Evolutionary conservation across 2,797 vertebrate genomes (phyloP), one percentile per base, ranked within the genome.

Genomic region (Oryzias sinensis): DNA sequence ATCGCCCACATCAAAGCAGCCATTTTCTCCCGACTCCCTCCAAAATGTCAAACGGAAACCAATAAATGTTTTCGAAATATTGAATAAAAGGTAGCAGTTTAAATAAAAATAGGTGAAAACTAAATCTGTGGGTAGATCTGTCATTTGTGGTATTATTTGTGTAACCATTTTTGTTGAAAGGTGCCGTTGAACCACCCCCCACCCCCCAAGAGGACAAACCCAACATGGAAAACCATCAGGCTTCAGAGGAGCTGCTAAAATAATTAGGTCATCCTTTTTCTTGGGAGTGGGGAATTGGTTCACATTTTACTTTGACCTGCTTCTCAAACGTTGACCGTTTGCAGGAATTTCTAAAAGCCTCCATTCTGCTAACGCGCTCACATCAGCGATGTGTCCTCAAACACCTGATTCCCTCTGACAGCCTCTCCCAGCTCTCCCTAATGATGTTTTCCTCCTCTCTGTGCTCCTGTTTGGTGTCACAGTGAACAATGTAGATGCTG

Each of bases 401-500:
- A 90, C 88, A 87, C 85, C 84, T 75, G 76, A 83, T 87, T 88
- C 72, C 67, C 79, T 71, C 56, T 60, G 65, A 74, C 80, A 61
- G 79, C 79, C 79, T 65, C 60, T 47, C 75, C 69, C 51, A 49
- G 70, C 62, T 74, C 70, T 67, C 56, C 68, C 84, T 89, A 88
- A 90, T 91, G 90, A 87, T 87, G 77, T 81, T 87, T 85, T 81
- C 84, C 74, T 22, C 14, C 48, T 33, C 25, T 58, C 65, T 24
- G 11, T 59, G 75, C 80, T 81, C 83, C 74, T 77, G 54, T 89
- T 91, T 85, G 87, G 89, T 89, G 89, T 89, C 77, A 55, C 79
- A 55, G 71, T 72, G 74, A 90, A 91, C 91, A 92, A 90, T 91
- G 87, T 79, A 77, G 85, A 91, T 92, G 93, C 91, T 64, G 79